Evolutionary conservation across 2,797 vertebrate species (phyloP), one percentile per base, ranked within the genome.

Genomic region (Enteromius afrohamiltoni): DNA sequence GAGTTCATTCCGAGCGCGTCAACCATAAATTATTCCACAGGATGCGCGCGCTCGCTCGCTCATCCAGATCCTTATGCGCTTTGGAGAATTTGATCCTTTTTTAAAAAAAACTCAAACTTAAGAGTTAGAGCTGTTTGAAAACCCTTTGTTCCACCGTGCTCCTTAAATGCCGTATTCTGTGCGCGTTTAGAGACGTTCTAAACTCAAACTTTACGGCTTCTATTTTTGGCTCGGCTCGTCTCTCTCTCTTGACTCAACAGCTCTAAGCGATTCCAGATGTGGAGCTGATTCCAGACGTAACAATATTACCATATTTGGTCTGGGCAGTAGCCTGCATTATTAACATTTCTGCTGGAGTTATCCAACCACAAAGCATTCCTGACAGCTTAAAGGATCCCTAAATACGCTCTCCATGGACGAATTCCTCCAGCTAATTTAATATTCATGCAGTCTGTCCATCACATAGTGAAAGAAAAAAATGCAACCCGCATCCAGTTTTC

Each of bases 281-380:
- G 95, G 94, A 93, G 93, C 95, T 94, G 95, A 95, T 94, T 95
- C 95, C 95, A 97, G 96, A 99, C 96, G 97, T 98, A 98, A 98
- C 96, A 96, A 96, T 97, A 98, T 98, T 95, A 92, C 97, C 97
- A 98, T 99, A 99, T 98, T 98, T 98, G 97, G 97, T 98, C 97
- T 96, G 96, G 60, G 97, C 96, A 97, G 96, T 96, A 97, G 97
- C 94, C 94, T 93, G 95, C 97, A 96, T 98, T 98, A 98, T 97
- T 97, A 95, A 96, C 97, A 99, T 97, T 97, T 97, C 94, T 96
- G 91, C 93, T 90, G 94, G 95, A 96, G 95, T 96, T 96, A 96
- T 95, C 95, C 96, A 96, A 97, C 97, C 97, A 95, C 97, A 97
- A 96, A 96, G 96, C 96, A 97, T 98, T 98, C 96, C 96, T 97